These are phyloP conservation scores for Carcharodon carcharias DNA, from an alignment of 2,797 vertebrate species.

Conservation along the genomic window DNA sequence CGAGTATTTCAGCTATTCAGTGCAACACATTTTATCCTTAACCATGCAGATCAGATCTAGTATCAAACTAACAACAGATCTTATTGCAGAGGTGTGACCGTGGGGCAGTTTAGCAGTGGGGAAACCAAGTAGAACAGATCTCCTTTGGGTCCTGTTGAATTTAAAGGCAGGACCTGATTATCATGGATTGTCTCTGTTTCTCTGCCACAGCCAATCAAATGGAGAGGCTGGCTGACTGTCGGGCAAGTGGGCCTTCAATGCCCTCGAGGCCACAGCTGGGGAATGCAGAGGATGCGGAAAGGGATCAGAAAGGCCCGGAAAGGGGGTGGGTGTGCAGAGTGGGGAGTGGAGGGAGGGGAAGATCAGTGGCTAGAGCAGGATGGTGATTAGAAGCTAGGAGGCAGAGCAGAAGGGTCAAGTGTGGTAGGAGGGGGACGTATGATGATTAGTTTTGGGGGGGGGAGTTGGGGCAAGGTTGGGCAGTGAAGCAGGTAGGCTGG, in stretches of 20 bases:
- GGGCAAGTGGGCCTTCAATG: not conserved
- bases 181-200: not conserved
- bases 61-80: not conserved
- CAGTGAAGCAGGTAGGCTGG: not conserved
- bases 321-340: not conserved
- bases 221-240: not conserved
- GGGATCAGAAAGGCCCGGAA: not conserved
- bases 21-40: not conserved
- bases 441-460: too few relatives aligned
- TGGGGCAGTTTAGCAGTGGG: not conserved
- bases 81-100: not conserved
- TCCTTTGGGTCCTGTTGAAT: not conserved
- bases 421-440: not conserved
- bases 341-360: not conserved
- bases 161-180: not conserved
- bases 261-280: not conserved
- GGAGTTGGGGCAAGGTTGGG: not conserved
- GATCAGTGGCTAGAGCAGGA: not conserved
- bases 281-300: not conserved
- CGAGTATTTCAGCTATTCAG: not conserved
- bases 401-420: not conserved
- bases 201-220: not conserved
- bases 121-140: not conserved
- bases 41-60: not conserved
- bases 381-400: not conserved